Conservation (phyloP, 1,140 invertebrate genomes). For the Chelonus insularis region DNA sequence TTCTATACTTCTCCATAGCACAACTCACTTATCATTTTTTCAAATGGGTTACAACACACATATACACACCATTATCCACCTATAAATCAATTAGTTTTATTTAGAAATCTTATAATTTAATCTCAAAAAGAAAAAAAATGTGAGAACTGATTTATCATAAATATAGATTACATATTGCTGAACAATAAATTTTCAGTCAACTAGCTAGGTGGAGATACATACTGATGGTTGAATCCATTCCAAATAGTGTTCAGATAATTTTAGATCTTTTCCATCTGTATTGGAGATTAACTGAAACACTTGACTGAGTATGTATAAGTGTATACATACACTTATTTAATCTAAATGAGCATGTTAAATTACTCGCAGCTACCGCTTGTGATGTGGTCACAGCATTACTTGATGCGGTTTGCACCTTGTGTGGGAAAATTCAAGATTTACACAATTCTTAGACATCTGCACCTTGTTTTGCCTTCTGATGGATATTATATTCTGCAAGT, state of each 20-base stretch:
- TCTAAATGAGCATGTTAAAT: slow-evolving; percentile 19
- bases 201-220: no score
- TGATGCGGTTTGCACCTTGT: slow-evolving; percentile 33
- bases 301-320: no score
- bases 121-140: neutral
- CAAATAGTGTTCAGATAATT: no score
- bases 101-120: neutral
- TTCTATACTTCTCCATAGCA: slow-evolving; percentile 26
- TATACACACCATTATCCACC: no score
- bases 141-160: no score
- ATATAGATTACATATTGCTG: no score
- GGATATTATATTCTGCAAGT: slow-evolving; percentile 16
- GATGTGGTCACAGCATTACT: slow-evolving; percentile 27
- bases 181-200: no score
- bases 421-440: slow-evolving; percentile 30
- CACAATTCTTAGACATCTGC: slow-evolving; percentile 19
- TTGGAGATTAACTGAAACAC: no score
- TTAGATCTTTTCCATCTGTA: no score
- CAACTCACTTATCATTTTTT: slow-evolving; percentile 28
- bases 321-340: no score
- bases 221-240: no score
- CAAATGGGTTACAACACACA: neutral
- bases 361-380: slow-evolving; percentile 23
- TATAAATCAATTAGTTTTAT: no score
- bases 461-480: slow-evolving; percentile 8